phyloP scores from a whole-genome alignment of 2,797 vertebrate genomes.

The Meriones psammophilus region DNA sequence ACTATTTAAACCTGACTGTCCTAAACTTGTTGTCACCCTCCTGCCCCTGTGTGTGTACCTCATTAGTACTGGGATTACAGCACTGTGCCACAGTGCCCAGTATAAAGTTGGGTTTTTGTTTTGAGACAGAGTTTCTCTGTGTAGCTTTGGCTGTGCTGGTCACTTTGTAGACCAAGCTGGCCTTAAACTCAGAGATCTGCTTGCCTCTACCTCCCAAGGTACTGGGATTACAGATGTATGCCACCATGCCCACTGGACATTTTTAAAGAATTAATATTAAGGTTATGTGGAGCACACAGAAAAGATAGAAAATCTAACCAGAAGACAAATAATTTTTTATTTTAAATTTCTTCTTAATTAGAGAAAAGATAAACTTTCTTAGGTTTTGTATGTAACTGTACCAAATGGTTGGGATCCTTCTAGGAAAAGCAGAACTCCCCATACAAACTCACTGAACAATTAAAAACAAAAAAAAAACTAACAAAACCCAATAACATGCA shows the following conservation, averaged over 20 bases:
- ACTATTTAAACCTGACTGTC: background rate
- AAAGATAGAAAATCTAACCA: conserved; percentile 34
- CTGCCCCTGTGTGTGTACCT: background rate
- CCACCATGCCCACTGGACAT: background rate
- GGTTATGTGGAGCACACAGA: background rate
- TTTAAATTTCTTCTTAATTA: background rate
- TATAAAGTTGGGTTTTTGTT: too few relatives aligned
- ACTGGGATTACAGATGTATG: background rate
- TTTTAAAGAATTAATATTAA: background rate
- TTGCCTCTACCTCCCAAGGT: too few relatives aligned
- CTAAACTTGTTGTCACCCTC: background rate
- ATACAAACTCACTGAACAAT: background rate
- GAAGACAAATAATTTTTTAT: background rate
- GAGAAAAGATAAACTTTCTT: background rate
- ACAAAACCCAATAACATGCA: too few relatives aligned
- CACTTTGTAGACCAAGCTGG: background rate
- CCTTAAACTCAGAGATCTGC: background rate
- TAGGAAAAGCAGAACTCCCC: conserved; percentile 16
- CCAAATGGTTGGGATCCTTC: background rate
- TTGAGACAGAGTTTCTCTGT: too few relatives aligned
- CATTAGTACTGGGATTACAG: background rate
- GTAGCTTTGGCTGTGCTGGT: too few relatives aligned
- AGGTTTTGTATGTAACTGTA: background rate
- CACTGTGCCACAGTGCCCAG: background rate
- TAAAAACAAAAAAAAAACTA: background rate